Percentiles rank a stretch among this genome's conserved stretches.
These are phyloP conservation scores for Notamacropus eugenii DNA, from an alignment of 2,797 vertebrate species.

Conservation along the genomic window DNA sequence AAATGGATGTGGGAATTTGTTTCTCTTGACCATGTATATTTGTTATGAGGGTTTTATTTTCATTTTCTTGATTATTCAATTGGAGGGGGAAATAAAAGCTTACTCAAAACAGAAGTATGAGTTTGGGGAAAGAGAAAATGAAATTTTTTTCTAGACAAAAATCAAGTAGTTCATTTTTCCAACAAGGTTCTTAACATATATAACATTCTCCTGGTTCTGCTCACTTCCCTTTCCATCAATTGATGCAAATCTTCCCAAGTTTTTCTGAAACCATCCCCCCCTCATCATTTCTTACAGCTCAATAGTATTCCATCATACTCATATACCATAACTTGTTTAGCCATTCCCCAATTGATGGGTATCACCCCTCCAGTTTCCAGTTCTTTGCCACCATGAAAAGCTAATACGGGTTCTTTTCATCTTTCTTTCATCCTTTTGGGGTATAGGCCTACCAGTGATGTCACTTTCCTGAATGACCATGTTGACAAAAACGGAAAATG, in stretches of 20 bases:
- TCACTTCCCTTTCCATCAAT: background rate
- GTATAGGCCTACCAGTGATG: background rate
- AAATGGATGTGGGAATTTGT: background rate
- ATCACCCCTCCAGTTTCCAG: background rate
- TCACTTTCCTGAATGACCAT: background rate
- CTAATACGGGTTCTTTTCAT: background rate
- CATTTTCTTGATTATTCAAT: background rate
- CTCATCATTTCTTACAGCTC: background rate
- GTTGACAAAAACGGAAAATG: background rate
- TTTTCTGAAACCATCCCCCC: background rate
- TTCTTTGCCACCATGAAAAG: background rate
- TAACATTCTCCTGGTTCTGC: background rate
- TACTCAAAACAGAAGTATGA: background rate
- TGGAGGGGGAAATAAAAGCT: background rate
- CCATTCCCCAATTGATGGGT: background rate
- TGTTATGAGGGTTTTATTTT: background rate
- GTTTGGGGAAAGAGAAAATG: background rate
- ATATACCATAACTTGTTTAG: background rate
- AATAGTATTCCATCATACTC: background rate
- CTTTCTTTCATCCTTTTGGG: background rate
- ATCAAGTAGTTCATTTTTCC: background rate
- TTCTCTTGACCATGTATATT: background rate
- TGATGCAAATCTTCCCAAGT: background rate
- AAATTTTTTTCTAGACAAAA: background rate
- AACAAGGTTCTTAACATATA: background rate